These are phyloP conservation scores for Leptogaster cylindrica DNA, from an alignment of 2,888 invertebrate genomes.

Conservation along the genomic window DNA sequence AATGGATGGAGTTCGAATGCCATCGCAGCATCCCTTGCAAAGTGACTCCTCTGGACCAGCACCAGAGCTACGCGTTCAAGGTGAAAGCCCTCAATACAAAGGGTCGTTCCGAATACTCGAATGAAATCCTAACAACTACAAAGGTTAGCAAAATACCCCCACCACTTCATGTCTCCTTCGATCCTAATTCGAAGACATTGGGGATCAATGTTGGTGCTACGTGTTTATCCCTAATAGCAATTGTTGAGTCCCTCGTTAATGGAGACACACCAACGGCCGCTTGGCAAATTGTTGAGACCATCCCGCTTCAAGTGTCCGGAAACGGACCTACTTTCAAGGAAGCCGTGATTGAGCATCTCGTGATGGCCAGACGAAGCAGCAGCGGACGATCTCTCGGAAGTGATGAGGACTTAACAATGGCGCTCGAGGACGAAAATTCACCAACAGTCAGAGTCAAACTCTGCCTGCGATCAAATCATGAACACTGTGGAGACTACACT, in stretches of 20 bases:
- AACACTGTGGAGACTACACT: slow-evolving; percentile 82
- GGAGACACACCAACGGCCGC: slow-evolving; percentile 66
- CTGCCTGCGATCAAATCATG: slow-evolving; percentile 79
- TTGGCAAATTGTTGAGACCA: slow-evolving; percentile 77
- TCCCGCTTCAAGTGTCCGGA: slow-evolving; percentile 76
- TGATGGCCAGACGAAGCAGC: slow-evolving; percentile 61
- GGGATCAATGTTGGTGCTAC: slow-evolving; percentile 82
- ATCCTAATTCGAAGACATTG: slow-evolving; percentile 76
- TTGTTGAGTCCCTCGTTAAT: slow-evolving; percentile 74
- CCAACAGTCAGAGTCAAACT: slow-evolving; percentile 79
- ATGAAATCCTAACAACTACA: slow-evolving; percentile 80
- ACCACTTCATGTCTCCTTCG: slow-evolving; percentile 81
- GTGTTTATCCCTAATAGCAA: slow-evolving; percentile 77
- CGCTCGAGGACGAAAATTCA: slow-evolving; percentile 66
- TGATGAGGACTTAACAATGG: slow-evolving; percentile 65
- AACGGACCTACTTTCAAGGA: slow-evolving; percentile 74
- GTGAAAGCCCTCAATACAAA: slow-evolving; percentile 88
- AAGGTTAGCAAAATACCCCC: slow-evolving; percentile 83
- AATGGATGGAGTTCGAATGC: slow-evolving; percentile 87
- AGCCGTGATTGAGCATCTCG: slow-evolving; percentile 70
- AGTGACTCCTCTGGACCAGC: slow-evolving; percentile 83
- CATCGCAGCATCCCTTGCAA: slow-evolving; percentile 87
- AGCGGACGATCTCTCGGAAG: slow-evolving; percentile 63
- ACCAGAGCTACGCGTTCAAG: slow-evolving; percentile 86
- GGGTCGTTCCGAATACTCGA: slow-evolving; percentile 85